These are phyloP conservation scores for Heteronetta atricapilla DNA, from an alignment of 2,113 vertebrate genomes.

Conservation along the genomic window DNA sequence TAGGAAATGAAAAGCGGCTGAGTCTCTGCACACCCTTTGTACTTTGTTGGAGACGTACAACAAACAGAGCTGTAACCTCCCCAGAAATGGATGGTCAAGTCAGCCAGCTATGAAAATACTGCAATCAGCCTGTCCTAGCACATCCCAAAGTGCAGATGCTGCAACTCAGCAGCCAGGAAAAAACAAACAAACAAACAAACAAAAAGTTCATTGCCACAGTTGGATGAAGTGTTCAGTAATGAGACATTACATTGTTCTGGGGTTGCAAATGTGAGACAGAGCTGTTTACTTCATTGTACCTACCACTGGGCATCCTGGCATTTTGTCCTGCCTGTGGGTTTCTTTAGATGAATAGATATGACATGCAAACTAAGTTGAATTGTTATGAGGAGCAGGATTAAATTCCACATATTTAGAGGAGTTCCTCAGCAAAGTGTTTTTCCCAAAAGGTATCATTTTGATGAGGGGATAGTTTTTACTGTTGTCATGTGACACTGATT, in stretches of 20 bases:
- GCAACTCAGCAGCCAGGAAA: background rate
- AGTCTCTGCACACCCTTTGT: background rate
- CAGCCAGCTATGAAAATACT: background rate
- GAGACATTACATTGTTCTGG: background rate
- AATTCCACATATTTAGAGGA: background rate
- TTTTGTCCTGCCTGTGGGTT: background rate
- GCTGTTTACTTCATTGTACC: background rate
- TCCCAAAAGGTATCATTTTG: background rate
- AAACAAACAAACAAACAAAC: background rate
- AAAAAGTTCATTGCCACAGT: background rate
- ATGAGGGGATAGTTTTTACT: background rate
- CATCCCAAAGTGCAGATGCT: background rate
- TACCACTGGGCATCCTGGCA: background rate
- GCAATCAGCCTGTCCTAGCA: background rate
- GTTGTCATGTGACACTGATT: slow-evolving; percentile 1
- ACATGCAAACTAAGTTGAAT: background rate
- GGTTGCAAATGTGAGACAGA: background rate
- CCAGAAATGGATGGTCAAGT: background rate
- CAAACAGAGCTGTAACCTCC: background rate
- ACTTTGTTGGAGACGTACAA: background rate
- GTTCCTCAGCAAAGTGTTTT: background rate
- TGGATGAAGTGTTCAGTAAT: background rate
- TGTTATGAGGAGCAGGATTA: background rate
- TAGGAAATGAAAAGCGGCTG: no score
- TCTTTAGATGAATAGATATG: background rate